phyloP scores from a whole-genome alignment of 2,113 vertebrate species.

The Potamarius usumacintae region DNA sequence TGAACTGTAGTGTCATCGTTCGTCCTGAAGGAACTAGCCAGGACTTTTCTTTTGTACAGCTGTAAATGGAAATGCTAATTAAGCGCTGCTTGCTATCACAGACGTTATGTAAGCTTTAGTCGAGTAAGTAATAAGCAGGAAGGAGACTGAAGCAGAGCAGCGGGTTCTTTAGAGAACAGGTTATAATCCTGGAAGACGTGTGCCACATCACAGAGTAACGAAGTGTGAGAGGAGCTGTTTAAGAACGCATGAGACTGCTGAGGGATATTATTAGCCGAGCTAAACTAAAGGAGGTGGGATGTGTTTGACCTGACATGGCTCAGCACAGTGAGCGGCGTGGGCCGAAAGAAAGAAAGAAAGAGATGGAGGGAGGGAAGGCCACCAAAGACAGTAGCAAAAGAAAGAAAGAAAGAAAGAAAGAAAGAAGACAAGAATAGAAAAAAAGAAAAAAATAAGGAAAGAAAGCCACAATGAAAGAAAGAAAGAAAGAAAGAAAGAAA shows the following conservation, averaged over 20 bases:
- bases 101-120: slow-evolving; percentile 1
- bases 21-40: slow-evolving; percentile 3
- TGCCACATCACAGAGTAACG: slow-evolving; percentile 25
- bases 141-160: slow-evolving; percentile 12
- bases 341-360: not conserved
- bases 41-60: not conserved
- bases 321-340: not conserved
- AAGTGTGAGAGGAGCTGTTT: slow-evolving; percentile 30
- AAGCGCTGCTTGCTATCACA: slow-evolving; percentile 2
- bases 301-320: not conserved
- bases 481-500: not conserved
- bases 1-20: not conserved
- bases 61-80: slow-evolving; percentile 13
- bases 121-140: slow-evolving; percentile 22
- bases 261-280: slow-evolving; percentile 13
- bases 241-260: slow-evolving; percentile 15
- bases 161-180: slow-evolving; percentile 4
- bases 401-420: not conserved
- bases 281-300: not conserved
- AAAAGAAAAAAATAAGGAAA: not conserved
- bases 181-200: slow-evolving; percentile 22
- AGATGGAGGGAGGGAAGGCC: too few relatives aligned
- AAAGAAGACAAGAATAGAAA: not conserved
- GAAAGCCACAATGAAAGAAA: not conserved
- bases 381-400: not conserved